A percentile compares a stretch with the other conserved stretches of the same genome.
Conservation (phyloP, 2,888 invertebrate genomes). For the Epirrita christyi region DNA sequence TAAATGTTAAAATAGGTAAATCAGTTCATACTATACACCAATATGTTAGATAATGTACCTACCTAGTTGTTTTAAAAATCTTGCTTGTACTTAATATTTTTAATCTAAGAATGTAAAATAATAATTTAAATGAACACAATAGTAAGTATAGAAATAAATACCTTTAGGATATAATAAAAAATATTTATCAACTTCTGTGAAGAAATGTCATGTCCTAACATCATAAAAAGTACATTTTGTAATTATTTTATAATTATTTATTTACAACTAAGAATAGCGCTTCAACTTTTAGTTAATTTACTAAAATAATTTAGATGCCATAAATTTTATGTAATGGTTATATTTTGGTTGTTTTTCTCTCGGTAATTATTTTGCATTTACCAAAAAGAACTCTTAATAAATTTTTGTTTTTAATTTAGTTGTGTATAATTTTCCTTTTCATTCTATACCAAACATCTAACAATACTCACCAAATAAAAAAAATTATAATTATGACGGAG, state of each 20-base stretch:
- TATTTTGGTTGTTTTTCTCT: slow-evolving; percentile 72
- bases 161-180: background rate
- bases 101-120: slow-evolving; percentile 26
- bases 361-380: slow-evolving; percentile 79
- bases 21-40: too few species aligned
- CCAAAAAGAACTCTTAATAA: slow-evolving; percentile 78
- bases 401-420: slow-evolving; percentile 62
- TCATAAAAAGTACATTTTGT: slow-evolving; percentile 53
- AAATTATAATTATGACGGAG: background rate
- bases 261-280: slow-evolving; percentile 68
- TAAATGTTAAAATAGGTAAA: background rate
- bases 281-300: slow-evolving; percentile 69
- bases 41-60: too few species aligned
- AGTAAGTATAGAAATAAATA: background rate
- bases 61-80: slow-evolving; percentile 23
- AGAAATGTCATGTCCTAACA: slow-evolving; percentile 55
- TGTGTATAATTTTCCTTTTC: slow-evolving; percentile 36
- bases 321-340: slow-evolving; percentile 60
- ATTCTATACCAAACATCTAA: background rate
- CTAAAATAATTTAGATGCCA: slow-evolving; percentile 68
- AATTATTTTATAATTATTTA: slow-evolving; percentile 57
- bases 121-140: background rate
- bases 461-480: too few species aligned
- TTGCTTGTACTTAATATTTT: slow-evolving; percentile 54
- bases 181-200: slow-evolving; percentile 52